Conservation (phyloP, 2,113 vertebrate genomes). For the Pseudopipra pipra region DNA sequence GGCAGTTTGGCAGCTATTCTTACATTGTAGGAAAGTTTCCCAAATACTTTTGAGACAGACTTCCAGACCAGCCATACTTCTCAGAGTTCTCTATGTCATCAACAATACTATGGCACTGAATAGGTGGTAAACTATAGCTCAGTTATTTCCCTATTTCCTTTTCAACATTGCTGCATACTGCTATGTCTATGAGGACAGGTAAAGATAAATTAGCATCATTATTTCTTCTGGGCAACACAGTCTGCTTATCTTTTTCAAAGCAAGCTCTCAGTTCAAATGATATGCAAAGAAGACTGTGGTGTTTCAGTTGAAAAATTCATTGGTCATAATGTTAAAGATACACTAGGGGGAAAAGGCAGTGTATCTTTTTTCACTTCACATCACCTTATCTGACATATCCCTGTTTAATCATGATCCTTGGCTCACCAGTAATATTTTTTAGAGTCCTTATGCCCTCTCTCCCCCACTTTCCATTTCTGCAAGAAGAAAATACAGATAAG, state of each 20-base stretch:
- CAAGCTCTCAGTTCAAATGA: slow-evolving; percentile 64
- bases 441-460: slow-evolving; percentile 4
- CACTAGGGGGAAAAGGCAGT: slow-evolving; percentile 29
- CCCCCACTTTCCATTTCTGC: neutral
- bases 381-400: slow-evolving; percentile 53
- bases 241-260: slow-evolving; percentile 67
- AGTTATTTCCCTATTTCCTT: slow-evolving; percentile 50
- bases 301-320: slow-evolving; percentile 70
- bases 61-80: neutral
- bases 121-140: neutral
- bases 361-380: slow-evolving; percentile 64
- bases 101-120: neutral
- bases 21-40: neutral
- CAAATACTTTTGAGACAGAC: neutral
- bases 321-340: slow-evolving; percentile 74
- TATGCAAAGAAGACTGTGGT: slow-evolving; percentile 58
- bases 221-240: slow-evolving; percentile 54
- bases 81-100: neutral
- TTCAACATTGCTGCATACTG: neutral
- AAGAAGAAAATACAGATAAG: slow-evolving; percentile 30
- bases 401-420: slow-evolving; percentile 46
- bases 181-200: slow-evolving; percentile 26
- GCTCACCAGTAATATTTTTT: slow-evolving; percentile 10
- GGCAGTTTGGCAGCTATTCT: neutral
- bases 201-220: slow-evolving; percentile 72